Base-by-base conservation (phyloP, 2,113 vertebrate species). In the Promerops cafer region DNA sequence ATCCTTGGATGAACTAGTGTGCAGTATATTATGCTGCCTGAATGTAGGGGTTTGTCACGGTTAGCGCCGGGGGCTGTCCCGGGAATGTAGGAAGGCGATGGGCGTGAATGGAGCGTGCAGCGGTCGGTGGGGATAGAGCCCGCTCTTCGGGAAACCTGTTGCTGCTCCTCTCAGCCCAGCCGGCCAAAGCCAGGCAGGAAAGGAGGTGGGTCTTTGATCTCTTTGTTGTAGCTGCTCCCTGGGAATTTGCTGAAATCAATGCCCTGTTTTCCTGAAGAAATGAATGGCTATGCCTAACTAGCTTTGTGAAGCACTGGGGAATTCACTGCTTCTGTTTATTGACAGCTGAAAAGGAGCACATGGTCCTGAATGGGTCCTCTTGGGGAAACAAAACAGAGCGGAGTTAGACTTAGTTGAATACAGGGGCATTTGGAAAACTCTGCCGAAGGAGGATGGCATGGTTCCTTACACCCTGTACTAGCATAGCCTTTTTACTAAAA, bases 161-260 rank as follows among this genome's bases (percentile, higher is more conserved):
- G 88, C 96, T 97, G 97, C 95, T 97, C 85, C 91, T 97, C 97
- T 96, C 39, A 47, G 90, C 96, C 89, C 7, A 59, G 95, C 88
- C n/a, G 27, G 95, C 96, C 94, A 91, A 93, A 97, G 97, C 96
- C 35, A 7, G 21, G 81, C 94, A 97, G 97, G 96, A 97, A 95
- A 83, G 96, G 97, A 98, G 97, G 97, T 98, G 97, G 97, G 96
- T 96, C 97, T 98, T 98, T 98, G 98, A 98, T 98, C 97, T 97
- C 97, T 98, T 98, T 98, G 98, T 98, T 96, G 93, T 86, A 94
- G 96, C 97, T 97, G 97, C 97, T 97, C 97, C 96, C 97, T 97
- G 97, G 97, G 97, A 98, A 98, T 97, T 96, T 90, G 72, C 97
- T 97, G 97, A 97, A 98, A 98, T 98, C 97, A 98, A 98, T 98